A percentile compares a stretch with the other conserved stretches of the same genome.
Evolutionary conservation across 2,888 invertebrate genomes (phyloP).

Genomic region (Pachydiplax longipennis): DNA sequence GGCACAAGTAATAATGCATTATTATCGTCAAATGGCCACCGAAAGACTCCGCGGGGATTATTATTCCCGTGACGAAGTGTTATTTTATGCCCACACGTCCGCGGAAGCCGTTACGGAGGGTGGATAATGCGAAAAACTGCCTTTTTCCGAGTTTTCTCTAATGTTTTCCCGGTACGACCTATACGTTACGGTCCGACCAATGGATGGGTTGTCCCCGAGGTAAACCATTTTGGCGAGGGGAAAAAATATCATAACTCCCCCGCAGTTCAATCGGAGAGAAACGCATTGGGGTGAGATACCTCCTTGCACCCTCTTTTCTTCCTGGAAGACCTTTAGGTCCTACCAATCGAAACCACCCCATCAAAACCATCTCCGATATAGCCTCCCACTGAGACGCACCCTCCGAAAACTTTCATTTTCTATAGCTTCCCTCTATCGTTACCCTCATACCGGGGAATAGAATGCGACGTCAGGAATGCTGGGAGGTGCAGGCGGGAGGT

Average conservation of each 20-base stretch:
- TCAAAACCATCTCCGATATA: neutral
- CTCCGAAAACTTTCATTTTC: conserved; percentile 35
- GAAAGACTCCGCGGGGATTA: neutral
- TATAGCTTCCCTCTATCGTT: conserved; percentile 10
- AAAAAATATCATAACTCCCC: neutral
- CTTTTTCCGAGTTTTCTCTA: too few species aligned
- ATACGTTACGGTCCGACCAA: neutral
- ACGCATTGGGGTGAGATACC: neutral
- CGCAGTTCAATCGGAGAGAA: neutral
- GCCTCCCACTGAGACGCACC: neutral
- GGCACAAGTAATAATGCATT: neutral
- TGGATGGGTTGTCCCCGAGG: neutral
- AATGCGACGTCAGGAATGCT: conserved; percentile 18
- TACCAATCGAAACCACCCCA: neutral
- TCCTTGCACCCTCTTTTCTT: neutral
- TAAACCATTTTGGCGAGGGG: neutral
- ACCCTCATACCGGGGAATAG: neutral
- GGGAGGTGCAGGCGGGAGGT: neutral
- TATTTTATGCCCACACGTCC: neutral
- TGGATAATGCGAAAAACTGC: too few species aligned
- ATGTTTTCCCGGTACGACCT: too few species aligned
- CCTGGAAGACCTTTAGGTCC: neutral
- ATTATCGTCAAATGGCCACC: neutral
- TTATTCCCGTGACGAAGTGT: neutral
- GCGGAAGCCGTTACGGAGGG: neutral